Percentiles rank a stretch among this genome's conserved stretches.
Conservation (phyloP, 2,888 invertebrate species). For the Hirtodrosophila confusa region DNA sequence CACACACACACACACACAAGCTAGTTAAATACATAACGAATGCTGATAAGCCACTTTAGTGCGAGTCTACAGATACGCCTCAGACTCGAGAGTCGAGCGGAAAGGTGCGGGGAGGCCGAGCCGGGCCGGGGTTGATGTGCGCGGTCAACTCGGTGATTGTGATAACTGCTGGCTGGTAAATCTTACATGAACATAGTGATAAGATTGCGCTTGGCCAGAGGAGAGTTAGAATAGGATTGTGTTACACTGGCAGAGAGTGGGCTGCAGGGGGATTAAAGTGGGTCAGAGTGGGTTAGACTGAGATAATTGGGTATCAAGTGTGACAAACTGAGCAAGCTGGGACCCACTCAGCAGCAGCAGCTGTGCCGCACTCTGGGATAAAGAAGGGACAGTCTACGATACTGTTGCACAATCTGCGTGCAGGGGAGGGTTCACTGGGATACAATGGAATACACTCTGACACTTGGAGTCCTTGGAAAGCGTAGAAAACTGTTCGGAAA, state of each 20-base stretch:
- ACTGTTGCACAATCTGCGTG: no score
- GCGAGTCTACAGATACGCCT: slow-evolving; percentile 30
- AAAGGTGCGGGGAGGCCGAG: background rate
- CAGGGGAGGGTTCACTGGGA: no score
- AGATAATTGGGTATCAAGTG: no score
- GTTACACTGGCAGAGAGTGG: background rate
- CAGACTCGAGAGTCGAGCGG: background rate
- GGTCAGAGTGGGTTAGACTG: no score
- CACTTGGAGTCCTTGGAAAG: no score
- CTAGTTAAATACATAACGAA: slow-evolving; percentile 51
- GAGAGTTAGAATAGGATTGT: slow-evolving; percentile 1
- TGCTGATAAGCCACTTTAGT: slow-evolving; percentile 44
- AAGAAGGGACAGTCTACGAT: no score
- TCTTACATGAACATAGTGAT: slow-evolving; percentile 57
- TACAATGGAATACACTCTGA: no score
- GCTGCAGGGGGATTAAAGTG: background rate
- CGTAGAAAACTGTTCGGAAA: no score
- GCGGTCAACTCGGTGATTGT: slow-evolving; percentile 35
- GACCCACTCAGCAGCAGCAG: no score
- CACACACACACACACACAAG: slow-evolving; percentile 32
- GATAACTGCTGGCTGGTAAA: slow-evolving; percentile 43
- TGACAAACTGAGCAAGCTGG: no score
- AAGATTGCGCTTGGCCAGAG: slow-evolving; percentile 38
- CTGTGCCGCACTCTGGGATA: no score
- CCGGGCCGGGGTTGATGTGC: slow-evolving; percentile 22